phyloP scores from a whole-genome alignment of 1,140 invertebrate species.

The Tetramorium alpestre region DNA sequence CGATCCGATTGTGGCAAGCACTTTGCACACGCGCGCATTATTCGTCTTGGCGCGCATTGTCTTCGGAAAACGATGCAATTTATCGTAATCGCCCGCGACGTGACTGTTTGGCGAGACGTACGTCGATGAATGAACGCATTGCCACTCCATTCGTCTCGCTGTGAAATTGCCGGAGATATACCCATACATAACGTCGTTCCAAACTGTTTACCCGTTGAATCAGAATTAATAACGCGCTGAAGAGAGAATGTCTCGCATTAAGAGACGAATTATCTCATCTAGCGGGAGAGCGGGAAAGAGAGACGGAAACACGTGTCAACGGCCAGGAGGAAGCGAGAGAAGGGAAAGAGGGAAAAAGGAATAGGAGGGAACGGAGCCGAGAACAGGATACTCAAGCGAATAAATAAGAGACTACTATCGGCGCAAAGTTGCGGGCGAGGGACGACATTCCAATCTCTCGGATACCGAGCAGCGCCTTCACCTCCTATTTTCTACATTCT shows the following conservation, averaged over 20 bases:
- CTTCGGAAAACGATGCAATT: constrained; percentile 70
- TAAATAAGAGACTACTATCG: constrained; percentile 63
- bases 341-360: constrained; percentile 24
- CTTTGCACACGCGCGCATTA: constrained; percentile 15
- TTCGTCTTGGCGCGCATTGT: constrained; percentile 62
- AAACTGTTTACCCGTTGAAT: constrained; percentile 20
- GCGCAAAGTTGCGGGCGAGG: constrained; percentile 72
- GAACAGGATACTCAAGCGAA: constrained; percentile 57
- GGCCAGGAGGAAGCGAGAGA: constrained; percentile 1
- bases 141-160: constrained; percentile 8
- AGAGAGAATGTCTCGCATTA: not conserved
- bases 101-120: constrained; percentile 36
- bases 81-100: constrained; percentile 67
- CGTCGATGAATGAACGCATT: constrained; percentile 61
- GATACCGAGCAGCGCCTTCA: constrained; percentile 66
- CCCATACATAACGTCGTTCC: not conserved
- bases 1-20: constrained; percentile 29
- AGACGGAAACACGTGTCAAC: constrained; percentile 19
- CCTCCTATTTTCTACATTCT: constrained; percentile 57
- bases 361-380: constrained; percentile 13
- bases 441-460: constrained; percentile 72
- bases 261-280: constrained; percentile 16
- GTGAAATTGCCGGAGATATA: constrained; percentile 34
- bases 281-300: not conserved
- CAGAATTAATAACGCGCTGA: not conserved